Evolutionary conservation across 2,113 vertebrate species (phyloP).

Genomic region (Synchiropus splendidus): DNA sequence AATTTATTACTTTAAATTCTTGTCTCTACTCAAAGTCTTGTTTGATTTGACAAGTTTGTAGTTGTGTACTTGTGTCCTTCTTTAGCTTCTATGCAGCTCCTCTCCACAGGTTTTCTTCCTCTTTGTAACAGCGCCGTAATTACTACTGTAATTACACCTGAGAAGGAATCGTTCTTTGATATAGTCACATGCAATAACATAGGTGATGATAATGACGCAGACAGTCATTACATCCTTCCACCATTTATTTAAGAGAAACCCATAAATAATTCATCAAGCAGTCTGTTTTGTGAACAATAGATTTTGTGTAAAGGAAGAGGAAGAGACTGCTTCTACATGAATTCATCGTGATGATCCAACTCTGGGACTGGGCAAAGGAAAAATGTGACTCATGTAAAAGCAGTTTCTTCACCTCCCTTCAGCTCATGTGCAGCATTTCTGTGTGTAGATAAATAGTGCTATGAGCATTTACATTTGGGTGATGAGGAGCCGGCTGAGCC

Average conservation of each 20-base stretch:
- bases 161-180: too few species aligned
- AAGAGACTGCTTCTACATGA: conserved; percentile 35
- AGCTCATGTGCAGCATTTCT: conserved; percentile 24
- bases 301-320: conserved; percentile 24
- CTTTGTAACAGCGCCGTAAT: conserved; percentile 40
- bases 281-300: too few species aligned
- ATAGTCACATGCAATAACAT: too few species aligned
- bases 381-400: conserved; percentile 35
- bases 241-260: conserved; percentile 2
- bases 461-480: conserved; percentile 38
- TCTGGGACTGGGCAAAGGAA: too few species aligned
- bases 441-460: conserved; percentile 22
- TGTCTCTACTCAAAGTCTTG: conserved; percentile 8
- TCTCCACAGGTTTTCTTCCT: conserved; percentile 34
- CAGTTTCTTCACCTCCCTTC: conserved; percentile 28
- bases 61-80: conserved; percentile 22
- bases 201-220: too few species aligned
- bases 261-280: too few species aligned
- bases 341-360: background rate
- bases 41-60: too few species aligned
- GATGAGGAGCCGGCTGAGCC: conserved; percentile 2
- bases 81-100: conserved; percentile 3
- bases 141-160: conserved; percentile 4
- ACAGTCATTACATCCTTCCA: conserved; percentile 10
- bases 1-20: background rate